These are phyloP conservation scores for Tiliacea citrago DNA, from an alignment of 2,888 invertebrate species.

Conservation along the genomic window DNA sequence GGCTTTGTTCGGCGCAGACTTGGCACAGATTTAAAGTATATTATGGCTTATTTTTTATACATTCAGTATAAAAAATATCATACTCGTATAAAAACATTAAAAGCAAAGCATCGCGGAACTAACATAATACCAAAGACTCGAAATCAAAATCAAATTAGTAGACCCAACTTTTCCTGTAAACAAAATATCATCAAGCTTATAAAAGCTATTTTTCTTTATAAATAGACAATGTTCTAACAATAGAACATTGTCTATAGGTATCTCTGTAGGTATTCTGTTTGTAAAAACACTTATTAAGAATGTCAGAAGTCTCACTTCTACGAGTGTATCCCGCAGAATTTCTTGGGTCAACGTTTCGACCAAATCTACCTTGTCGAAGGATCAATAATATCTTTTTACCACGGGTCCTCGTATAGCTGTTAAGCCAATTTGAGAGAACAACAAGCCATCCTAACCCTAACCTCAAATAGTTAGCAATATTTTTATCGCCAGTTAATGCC, in stretches of 20 bases:
- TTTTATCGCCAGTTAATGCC: too few relatives aligned
- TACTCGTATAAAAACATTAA: too few relatives aligned
- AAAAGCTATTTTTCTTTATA: constrained; percentile 50
- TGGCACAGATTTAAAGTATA: background rate
- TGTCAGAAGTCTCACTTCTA: constrained; percentile 24
- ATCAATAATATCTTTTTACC: too few relatives aligned
- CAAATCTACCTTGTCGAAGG: too few relatives aligned
- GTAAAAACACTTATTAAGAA: constrained; percentile 9
- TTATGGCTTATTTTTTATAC: background rate
- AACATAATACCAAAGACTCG: too few relatives aligned
- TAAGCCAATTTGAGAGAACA: too few relatives aligned
- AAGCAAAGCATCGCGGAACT: background rate
- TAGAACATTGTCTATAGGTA: constrained; percentile 48
- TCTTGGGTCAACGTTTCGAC: too few relatives aligned
- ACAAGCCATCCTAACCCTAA: too few relatives aligned
- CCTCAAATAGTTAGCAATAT: too few relatives aligned
- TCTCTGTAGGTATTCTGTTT: constrained; percentile 46
- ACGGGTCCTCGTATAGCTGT: too few relatives aligned
- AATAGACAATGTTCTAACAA: constrained; percentile 62
- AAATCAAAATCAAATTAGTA: constrained; percentile 24
- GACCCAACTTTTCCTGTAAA: constrained; percentile 29
- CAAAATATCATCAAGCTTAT: constrained; percentile 35
- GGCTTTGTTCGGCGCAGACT: background rate
- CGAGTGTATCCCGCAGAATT: background rate
- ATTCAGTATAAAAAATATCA: background rate